phyloP scores from a whole-genome alignment of 2,888 invertebrate genomes.

The Plagodis pulveraria region DNA sequence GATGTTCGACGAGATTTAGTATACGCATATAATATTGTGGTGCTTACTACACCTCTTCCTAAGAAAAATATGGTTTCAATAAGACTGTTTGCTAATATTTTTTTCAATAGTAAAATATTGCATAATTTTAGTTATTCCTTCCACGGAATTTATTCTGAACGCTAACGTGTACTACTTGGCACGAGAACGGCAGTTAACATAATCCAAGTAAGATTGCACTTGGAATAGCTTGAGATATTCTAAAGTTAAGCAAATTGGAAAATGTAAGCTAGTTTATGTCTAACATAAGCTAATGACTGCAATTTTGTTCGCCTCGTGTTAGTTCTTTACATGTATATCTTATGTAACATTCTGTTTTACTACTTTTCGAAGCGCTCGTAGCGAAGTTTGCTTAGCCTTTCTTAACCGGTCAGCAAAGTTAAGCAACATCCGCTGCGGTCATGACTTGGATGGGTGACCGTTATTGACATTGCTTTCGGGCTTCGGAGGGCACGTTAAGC shows the following conservation, averaged over 20 bases:
- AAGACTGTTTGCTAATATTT: neutral
- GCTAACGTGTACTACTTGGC: conserved; percentile 11
- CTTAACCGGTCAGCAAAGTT: too few relatives aligned
- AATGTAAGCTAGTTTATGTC: neutral
- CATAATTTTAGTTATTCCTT: neutral
- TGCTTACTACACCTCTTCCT: neutral
- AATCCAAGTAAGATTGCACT: conserved; percentile 10
- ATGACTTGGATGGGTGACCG: too few relatives aligned
- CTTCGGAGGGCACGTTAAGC: too few relatives aligned
- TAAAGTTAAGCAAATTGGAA: conserved; percentile 1
- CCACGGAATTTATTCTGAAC: conserved; percentile 7
- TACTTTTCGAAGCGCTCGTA: too few relatives aligned
- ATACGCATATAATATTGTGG: neutral
- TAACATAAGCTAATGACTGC: too few relatives aligned
- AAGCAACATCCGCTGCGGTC: too few relatives aligned
- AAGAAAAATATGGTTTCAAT: neutral
- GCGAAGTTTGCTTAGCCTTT: too few relatives aligned
- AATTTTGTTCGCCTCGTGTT: too few relatives aligned
- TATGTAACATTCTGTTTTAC: too few relatives aligned
- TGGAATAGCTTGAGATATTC: conserved; percentile 5
- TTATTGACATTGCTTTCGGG: too few relatives aligned
- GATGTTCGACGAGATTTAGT: too few relatives aligned
- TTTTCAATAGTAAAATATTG: neutral
- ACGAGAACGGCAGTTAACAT: conserved; percentile 12
- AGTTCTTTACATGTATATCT: too few relatives aligned